Evolutionary conservation across 2,113 vertebrate species (phyloP), one percentile per base, ranked within the genome.

Genomic region (Stigmatopora nigra): DNA sequence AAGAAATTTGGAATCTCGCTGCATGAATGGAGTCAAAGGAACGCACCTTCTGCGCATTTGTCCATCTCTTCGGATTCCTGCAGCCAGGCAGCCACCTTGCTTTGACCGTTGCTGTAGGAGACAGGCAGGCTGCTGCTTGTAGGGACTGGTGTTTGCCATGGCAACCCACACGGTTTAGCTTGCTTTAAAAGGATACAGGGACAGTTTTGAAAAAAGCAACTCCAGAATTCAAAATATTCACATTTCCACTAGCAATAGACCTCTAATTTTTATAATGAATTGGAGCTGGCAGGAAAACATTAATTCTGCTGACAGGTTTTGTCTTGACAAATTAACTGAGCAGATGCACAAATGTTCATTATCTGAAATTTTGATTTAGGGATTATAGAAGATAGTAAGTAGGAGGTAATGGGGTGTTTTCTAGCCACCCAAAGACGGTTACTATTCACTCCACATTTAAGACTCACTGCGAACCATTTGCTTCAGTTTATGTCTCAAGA

Each of bases 11-110:
- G 60, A 41, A 49, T 3, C 16, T 47, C 49, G 20, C 16, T 36
- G 59, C 17, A 59, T 19, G 15, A 61, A 38, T 25, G 61, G n/a
- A 38, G 59, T 35, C 51, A 38, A 73, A 15, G 46, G 46, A 56
- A 64, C 89, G 85, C 68, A 97, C 97, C 97, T 92, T 98, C 95
- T 35, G 96, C 92, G 87, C 97, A 99, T 80, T 95, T 95, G 86
- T 97, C 94, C 96, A 99, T 99, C 77, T 98, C 96, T 82, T 98
- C 96, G 0, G 96, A 98, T 71, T 98, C 95, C 86, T 96, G 93
- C 47, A 99, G 85, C 97, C 96, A 99, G 41, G 95, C 96, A 0
- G 88, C 94, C 82, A 98, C 95, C 84, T 98, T 99, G 83, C 93
- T 98, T 88, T 95, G 94, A 56, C 96, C 96, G 0, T 93, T 96